Base-by-base conservation (phyloP, 2,797 vertebrate species). In the Arrhamphus sclerolepis region DNA sequence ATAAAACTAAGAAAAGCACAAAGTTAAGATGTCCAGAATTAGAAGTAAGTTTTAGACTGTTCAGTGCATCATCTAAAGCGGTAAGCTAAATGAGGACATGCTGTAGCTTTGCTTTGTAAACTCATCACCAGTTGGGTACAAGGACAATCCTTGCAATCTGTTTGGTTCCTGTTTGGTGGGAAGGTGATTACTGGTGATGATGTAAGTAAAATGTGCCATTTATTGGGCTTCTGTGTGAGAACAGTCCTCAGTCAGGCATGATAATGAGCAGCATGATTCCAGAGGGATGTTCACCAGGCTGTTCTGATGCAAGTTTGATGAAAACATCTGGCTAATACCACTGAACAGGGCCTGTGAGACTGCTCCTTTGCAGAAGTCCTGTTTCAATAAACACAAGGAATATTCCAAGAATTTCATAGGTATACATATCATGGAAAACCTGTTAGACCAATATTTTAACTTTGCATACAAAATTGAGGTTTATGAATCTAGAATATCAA, bases 241-340 rank as follows among this genome's bases (percentile, higher is more conserved):
- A 56, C 24, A 21, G 57, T 58, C 55, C 79, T 77, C 72, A 89
- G 78, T 86, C 72, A 86, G 63, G 58, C 55, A 28, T 42, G 46
- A 64, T 80, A 81, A 81, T 64, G 63, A 85, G 34, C 1, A 38
- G 34, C 34, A 38, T 14, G 34, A 38, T 43, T 67, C 70, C 62
- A 56, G 24, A 44, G 60, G 72, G 75, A 78, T 63, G 38, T 46
- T 66, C 39, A 46, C 46, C 60, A 47, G 13, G 46, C 68, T 66
- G 49, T 50, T 66, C 52, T 19, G 56, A 58, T 44, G 43, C 70
- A 43, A 44, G 51, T 63, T 75, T 34, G 46, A 72, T 68, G 52
- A 48, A 75, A 84, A 83, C 70, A 82, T 80, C 77, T 89, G 84
- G 78, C 62, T 56, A 75, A 70, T 62, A 54, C 80, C 65, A 50